phyloP scores from a whole-genome alignment of 2,113 vertebrate genomes.

The Psittacula cyanocephala region DNA sequence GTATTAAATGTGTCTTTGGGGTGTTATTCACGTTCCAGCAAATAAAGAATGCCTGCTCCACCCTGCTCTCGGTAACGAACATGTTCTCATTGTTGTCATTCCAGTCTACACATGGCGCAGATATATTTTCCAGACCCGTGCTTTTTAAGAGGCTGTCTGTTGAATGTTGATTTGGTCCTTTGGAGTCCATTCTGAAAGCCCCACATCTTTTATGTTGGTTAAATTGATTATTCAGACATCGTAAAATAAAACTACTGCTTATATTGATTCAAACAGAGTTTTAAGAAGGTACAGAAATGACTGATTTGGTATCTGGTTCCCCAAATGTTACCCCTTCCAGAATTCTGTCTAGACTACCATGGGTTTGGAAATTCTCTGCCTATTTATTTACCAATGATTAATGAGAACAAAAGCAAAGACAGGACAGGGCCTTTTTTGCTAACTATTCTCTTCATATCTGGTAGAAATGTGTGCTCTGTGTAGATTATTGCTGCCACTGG shows the following conservation, averaged over 20 bases:
- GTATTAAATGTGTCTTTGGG: slow-evolving; percentile 29
- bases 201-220: not conserved
- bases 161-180: not conserved
- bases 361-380: not conserved
- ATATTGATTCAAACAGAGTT: not conserved
- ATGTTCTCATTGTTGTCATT: slow-evolving; percentile 63
- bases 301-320: not conserved
- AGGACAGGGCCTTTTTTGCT: not conserved
- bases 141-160: not conserved
- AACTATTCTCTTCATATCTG: not conserved
- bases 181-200: not conserved
- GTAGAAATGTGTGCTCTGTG: not conserved
- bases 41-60: slow-evolving; percentile 50
- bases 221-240: not conserved
- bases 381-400: not conserved
- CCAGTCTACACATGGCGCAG: slow-evolving; percentile 47
- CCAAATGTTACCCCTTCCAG: not conserved
- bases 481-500: not conserved
- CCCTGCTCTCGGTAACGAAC: slow-evolving; percentile 26
- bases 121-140: not conserved
- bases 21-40: slow-evolving; percentile 41
- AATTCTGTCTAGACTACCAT: not conserved
- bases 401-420: not conserved
- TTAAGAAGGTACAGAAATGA: not conserved
- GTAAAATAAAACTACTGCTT: not conserved